Evolutionary conservation across 92 coral and sea anemone genomes (phyloP), one percentile per base, ranked within the genome.

Genomic region (Palythoa heliodiscus): DNA sequence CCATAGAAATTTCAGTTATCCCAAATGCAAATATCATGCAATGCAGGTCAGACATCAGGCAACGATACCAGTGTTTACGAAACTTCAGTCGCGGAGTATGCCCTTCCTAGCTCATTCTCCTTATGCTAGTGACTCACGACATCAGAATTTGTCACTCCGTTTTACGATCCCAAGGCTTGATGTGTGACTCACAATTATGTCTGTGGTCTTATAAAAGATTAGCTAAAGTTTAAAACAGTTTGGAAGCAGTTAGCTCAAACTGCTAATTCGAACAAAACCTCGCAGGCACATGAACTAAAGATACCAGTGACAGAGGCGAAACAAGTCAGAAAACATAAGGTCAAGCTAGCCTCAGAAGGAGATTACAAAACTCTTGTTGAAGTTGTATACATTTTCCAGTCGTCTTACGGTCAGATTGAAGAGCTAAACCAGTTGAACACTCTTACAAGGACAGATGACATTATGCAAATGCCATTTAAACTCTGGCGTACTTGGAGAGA

Each of bases 361-460:
- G n/a, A n/a, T n/a, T n/a, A n/a, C 72, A 88, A 54, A 85, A 87
- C 83, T 10, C 80, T 90, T 5, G 84, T 88, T 5, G 89, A 75
- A 58, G 68, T 90, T n/a, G 87, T 93, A 16, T 93, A 88, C 74
- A 90, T 43, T 19, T 93, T 90, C 6, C 93, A 93, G 48, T 57
- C 89, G 11, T 86, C 93, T 4, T 90, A 88, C 43, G 22, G 79
- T 7, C 95, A 93, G 85, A 64, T 52, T 7, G 79, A 75, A 75
- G 64, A 75, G 10, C 11, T 75, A 5, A 53, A 75, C 2, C 79
- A 75, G 7, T 25, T 75, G 43, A 75, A 75, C 79, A 75, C 79
- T 75, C 79, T 75, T 19, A 75, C 79, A 75, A 75, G 52, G 79
- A 75, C 64, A 52, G 64, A 75, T 23, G 79, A 7, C 87, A 90